These are phyloP conservation scores for Selenia dentaria DNA, from an alignment of 2,888 invertebrate species.

Conservation along the genomic window DNA sequence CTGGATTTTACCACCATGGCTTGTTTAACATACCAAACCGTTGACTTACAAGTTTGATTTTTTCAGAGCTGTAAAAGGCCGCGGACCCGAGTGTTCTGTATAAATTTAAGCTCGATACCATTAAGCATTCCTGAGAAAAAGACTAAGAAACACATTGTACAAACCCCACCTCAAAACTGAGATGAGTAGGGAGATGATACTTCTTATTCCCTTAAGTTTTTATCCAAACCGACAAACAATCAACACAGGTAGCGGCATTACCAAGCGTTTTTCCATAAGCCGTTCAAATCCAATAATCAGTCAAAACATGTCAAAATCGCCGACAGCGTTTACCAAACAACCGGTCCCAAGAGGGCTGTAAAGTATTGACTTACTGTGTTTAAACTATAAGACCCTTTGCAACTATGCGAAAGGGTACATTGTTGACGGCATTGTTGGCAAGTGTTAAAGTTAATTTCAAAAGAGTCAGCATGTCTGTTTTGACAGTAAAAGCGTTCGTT, in stretches of 20 bases:
- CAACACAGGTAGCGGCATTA: conserved; percentile 68
- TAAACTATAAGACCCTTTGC: conserved; percentile 49
- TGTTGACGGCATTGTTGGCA: conserved; percentile 47
- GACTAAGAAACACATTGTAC: too few relatives aligned
- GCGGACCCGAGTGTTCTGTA: too few relatives aligned
- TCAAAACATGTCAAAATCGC: conserved; percentile 77
- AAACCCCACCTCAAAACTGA: too few relatives aligned
- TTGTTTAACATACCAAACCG: too few relatives aligned
- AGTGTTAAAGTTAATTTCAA: conserved; percentile 37
- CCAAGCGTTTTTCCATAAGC: conserved; percentile 51
- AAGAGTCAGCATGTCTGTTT: conserved; percentile 25
- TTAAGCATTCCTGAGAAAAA: too few relatives aligned
- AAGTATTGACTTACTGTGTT: conserved; percentile 51
- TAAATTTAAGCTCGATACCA: too few relatives aligned
- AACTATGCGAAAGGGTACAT: conserved; percentile 57
- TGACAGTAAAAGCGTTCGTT: conserved; percentile 2
- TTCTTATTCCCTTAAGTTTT: too few relatives aligned
- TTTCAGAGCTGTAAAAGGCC: too few relatives aligned
- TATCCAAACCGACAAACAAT: not conserved
- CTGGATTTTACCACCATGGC: too few relatives aligned
- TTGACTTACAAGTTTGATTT: too few relatives aligned
- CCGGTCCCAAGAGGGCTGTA: conserved; percentile 54
- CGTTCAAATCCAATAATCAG: conserved; percentile 59
- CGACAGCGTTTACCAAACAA: conserved; percentile 62
- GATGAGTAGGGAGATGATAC: too few relatives aligned